Conservation (phyloP, 1,140 invertebrate species). For the Galleria mellonella region DNA sequence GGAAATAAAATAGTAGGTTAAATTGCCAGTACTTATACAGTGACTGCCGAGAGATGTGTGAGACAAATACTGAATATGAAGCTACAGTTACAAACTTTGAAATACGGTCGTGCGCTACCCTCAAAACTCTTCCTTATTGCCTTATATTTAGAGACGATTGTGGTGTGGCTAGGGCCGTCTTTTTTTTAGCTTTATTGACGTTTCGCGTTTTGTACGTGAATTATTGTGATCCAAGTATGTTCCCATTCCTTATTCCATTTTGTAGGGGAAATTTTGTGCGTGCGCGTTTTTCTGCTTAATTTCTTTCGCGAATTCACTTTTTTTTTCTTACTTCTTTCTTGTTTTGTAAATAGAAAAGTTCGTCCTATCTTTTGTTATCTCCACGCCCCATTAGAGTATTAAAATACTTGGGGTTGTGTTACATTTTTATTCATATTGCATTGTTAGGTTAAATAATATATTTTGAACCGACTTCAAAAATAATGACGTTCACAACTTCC, state of each 20-base stretch:
- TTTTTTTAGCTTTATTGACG: slow-evolving; percentile 26
- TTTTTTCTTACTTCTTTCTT: slow-evolving; percentile 3
- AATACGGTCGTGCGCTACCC: slow-evolving; percentile 3
- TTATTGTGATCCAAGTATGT: slow-evolving; percentile 36
- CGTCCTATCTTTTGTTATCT: neutral
- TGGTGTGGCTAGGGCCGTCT: slow-evolving; percentile 11
- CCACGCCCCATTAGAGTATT: too few relatives aligned
- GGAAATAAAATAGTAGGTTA: slow-evolving; percentile 51
- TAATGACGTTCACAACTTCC: too few relatives aligned
- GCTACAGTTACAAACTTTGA: slow-evolving; percentile 24
- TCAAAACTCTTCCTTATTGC: neutral
- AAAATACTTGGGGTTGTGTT: too few relatives aligned
- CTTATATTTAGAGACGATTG: neutral
- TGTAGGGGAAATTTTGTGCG: slow-evolving; percentile 20
- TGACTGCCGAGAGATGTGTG: slow-evolving; percentile 46
- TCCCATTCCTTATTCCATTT: slow-evolving; percentile 33
- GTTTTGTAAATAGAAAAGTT: slow-evolving; percentile 3
- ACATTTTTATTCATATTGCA: too few relatives aligned
- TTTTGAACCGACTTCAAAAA: too few relatives aligned
- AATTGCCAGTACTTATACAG: slow-evolving; percentile 57
- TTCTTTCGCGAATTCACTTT: slow-evolving; percentile 23
- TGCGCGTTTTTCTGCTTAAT: slow-evolving; percentile 33
- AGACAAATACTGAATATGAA: slow-evolving; percentile 53
- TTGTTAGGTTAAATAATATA: too few relatives aligned
- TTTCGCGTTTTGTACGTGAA: slow-evolving; percentile 32